Evolutionary conservation across 2,113 vertebrate species (phyloP).

Genomic region (Tragelaphus strepsiceros): DNA sequence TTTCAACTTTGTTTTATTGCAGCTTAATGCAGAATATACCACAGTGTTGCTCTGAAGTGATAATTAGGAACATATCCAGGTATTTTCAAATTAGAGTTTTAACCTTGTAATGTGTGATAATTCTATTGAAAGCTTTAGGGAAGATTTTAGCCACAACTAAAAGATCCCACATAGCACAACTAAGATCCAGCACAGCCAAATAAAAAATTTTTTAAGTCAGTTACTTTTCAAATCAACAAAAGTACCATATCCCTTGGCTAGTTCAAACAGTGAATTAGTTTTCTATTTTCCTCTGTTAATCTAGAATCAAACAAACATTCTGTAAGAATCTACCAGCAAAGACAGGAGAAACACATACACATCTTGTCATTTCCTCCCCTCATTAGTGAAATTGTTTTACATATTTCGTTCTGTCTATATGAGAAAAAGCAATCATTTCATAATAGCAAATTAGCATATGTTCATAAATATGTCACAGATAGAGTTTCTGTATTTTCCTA

Average conservation of each 20-base stretch:
- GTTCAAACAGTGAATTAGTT: not conserved
- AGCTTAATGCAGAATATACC: not conserved
- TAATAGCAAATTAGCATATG: not conserved
- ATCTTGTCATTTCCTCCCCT: not conserved
- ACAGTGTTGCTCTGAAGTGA: not conserved
- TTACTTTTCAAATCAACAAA: slow-evolving; percentile 32
- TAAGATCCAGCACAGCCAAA: not conserved
- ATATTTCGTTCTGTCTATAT: not conserved
- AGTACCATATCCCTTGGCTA: not conserved
- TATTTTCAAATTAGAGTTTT: slow-evolving; percentile 17
- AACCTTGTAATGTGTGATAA: slow-evolving; percentile 1
- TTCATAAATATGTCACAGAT: not conserved
- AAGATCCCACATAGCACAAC: not conserved
- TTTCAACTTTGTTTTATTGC: not conserved
- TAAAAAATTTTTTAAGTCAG: not conserved
- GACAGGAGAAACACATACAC: not conserved
- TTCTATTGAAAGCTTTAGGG: not conserved
- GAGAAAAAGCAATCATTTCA: not conserved
- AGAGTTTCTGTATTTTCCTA: not conserved
- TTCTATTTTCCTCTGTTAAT: not conserved
- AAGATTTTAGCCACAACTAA: not conserved
- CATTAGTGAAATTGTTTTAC: not conserved
- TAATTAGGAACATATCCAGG: not conserved
- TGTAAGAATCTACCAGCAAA: not conserved
- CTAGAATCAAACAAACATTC: slow-evolving; percentile 24